phyloP scores from a whole-genome alignment of 2,797 vertebrate genomes.

The Falco biarmicus region DNA sequence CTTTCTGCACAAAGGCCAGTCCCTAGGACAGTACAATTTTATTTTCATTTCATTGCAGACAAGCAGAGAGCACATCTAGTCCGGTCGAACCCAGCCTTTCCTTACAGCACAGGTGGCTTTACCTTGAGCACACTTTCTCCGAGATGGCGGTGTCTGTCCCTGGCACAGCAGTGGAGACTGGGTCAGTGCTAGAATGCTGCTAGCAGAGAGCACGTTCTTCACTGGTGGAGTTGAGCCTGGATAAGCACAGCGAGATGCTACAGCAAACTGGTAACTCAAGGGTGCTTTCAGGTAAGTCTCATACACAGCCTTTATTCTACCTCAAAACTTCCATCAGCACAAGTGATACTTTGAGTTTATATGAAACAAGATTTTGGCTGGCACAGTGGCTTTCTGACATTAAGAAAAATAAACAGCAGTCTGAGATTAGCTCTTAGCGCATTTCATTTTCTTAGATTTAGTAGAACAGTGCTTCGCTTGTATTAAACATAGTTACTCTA shows the following conservation, averaged over 20 bases:
- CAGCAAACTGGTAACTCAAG: not conserved
- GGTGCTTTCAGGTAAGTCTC: not conserved
- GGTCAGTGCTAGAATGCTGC: conserved; percentile 89
- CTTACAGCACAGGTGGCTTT: conserved; percentile 18
- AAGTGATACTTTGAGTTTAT: not conserved
- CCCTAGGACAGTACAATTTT: conserved; percentile 1
- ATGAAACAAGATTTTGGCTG: not conserved
- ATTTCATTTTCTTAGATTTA: not conserved
- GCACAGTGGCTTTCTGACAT: not conserved
- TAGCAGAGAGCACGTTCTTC: conserved; percentile 81
- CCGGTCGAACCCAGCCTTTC: not conserved
- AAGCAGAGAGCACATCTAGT: not conserved
- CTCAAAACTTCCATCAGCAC: not conserved
- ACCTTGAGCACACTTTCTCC: conserved; percentile 68
- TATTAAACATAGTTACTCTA: not conserved
- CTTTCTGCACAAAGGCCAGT: not conserved
- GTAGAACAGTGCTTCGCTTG: not conserved
- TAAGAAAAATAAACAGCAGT: not conserved
- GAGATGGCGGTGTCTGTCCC: conserved; percentile 64
- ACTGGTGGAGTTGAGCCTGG: conserved; percentile 77
- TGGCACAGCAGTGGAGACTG: conserved; percentile 90
- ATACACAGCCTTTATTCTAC: not conserved
- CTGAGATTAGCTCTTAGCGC: not conserved
- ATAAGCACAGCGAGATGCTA: not conserved
- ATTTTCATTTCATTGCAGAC: not conserved